Percentiles rank a stretch among this genome's conserved stretches.
Conservation (phyloP, 2,113 vertebrate species). For the Nothobranchius furzeri region DNA sequence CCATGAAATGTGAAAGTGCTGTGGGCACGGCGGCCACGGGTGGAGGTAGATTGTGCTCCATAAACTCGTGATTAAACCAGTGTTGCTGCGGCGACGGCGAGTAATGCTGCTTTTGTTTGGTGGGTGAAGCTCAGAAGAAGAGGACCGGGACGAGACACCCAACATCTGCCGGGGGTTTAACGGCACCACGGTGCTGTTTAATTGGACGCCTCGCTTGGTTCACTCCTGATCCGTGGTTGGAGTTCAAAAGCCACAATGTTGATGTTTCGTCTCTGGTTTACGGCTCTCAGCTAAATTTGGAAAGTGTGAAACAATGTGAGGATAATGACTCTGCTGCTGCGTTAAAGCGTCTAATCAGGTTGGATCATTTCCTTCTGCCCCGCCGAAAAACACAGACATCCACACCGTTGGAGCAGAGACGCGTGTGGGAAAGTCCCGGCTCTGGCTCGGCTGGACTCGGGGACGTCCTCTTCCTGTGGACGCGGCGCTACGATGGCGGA, state of each 20-base stretch:
- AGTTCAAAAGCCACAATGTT: conserved; percentile 21
- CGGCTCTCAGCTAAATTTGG: conserved; percentile 46
- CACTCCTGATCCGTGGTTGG: conserved; percentile 33
- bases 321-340: conserved; percentile 24
- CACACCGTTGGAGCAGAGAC: conserved; percentile 14
- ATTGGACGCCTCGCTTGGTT: conserved; percentile 41
- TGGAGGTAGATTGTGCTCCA: conserved; percentile 71
- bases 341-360: conserved; percentile 26
- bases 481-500: too few species aligned
- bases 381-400: not conserved
- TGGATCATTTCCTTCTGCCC: not conserved
- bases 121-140: conserved; percentile 50
- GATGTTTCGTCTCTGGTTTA: conserved; percentile 29
- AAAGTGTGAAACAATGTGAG: conserved; percentile 47
- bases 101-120: conserved; percentile 60
- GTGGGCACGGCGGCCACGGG: conserved; percentile 74
- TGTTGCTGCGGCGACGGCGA: conserved; percentile 68
- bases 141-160: conserved; percentile 66
- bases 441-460: not conserved
- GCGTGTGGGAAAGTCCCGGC: conserved; percentile 57
- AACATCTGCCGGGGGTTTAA: conserved; percentile 68
- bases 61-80: conserved; percentile 73
- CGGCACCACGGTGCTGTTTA: conserved; percentile 30
- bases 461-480: too few species aligned
- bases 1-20: conserved; percentile 82